Conservation (phyloP, 2,113 vertebrate species). For the Corydoras sp. region DNA sequence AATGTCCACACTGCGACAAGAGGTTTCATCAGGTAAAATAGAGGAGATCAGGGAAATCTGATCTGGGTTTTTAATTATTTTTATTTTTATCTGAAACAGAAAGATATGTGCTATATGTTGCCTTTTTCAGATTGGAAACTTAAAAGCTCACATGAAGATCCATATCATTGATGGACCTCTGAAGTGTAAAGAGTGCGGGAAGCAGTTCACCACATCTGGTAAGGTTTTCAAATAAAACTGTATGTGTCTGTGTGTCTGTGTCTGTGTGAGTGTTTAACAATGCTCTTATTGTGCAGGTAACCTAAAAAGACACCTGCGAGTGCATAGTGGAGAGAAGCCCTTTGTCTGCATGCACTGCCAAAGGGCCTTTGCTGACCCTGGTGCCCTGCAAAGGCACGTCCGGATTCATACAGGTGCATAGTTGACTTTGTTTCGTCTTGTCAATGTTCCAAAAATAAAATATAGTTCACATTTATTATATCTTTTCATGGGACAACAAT, state of each 20-base stretch:
- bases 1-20: constrained; percentile 93
- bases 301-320: constrained; percentile 90
- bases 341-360: constrained; percentile 89
- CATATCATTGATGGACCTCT: constrained; percentile 89
- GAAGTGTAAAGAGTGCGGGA: constrained; percentile 93
- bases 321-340: constrained; percentile 95
- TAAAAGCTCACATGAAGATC: constrained; percentile 94
- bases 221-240: constrained; percentile 29
- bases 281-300: constrained; percentile 70
- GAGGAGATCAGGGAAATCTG: no score
- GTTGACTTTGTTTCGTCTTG: background rate
- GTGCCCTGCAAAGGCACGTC: constrained; percentile 88
- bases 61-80: background rate
- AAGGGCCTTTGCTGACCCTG: constrained; percentile 88
- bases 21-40: constrained; percentile 88
- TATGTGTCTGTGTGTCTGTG: background rate
- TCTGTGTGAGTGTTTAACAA: background rate
- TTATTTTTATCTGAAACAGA: background rate
- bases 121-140: constrained; percentile 76
- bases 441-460: background rate
- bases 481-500: no score
- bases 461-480: no score
- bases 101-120: background rate
- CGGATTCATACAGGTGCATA: constrained; percentile 89
- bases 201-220: constrained; percentile 99